Conservation (phyloP, 2,888 invertebrate species). For the Leucozona laternaria region DNA sequence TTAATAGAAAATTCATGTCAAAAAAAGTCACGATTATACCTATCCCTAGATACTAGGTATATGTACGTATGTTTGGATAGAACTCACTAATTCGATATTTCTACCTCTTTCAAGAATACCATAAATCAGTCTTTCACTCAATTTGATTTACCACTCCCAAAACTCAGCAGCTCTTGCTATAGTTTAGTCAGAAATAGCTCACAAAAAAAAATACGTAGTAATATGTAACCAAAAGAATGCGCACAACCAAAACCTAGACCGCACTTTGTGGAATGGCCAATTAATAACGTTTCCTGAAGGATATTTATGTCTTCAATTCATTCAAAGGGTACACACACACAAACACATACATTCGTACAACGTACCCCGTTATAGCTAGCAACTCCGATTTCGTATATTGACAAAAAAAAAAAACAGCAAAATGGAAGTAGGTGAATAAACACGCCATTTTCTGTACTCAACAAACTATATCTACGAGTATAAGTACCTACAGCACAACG, state of each 20-base stretch:
- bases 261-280: conserved; percentile 67
- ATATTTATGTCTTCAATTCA: conserved; percentile 73
- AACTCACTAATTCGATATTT: conserved; percentile 54
- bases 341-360: neutral
- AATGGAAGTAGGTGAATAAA: conserved; percentile 45
- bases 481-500: conserved; percentile 28
- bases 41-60: neutral
- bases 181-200: conserved; percentile 6
- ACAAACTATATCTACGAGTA: conserved; percentile 8
- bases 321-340: conserved; percentile 17
- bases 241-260: conserved; percentile 56
- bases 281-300: conserved; percentile 74
- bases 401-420: conserved; percentile 1
- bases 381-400: conserved; percentile 17
- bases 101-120: conserved; percentile 10
- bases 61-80: neutral
- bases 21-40: conserved; percentile 8
- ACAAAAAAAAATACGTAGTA: neutral
- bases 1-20: neutral
- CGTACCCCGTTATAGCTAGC: neutral
- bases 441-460: conserved; percentile 28
- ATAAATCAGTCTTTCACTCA: conserved; percentile 67
- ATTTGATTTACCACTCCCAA: conserved; percentile 50
- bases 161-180: neutral
- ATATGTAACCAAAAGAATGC: conserved; percentile 4